These are phyloP conservation scores for Cyprinodon tularosa DNA, from an alignment of 2,113 vertebrate genomes.

Conservation along the genomic window DNA sequence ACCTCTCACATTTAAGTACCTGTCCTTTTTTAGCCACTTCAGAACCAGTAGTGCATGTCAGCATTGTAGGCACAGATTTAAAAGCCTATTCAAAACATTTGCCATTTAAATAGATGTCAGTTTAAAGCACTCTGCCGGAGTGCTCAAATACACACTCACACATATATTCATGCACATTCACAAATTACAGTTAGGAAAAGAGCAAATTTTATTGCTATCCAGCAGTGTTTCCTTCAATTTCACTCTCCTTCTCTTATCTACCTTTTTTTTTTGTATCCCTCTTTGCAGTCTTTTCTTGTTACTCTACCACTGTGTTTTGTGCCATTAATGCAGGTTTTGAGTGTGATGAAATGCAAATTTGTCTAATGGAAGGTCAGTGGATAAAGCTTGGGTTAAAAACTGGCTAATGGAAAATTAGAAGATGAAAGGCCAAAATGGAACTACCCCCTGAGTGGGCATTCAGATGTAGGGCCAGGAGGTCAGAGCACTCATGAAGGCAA, in stretches of 20 bases:
- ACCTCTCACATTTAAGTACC: constrained; percentile 41
- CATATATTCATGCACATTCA: not conserved
- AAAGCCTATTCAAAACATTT: constrained; percentile 60
- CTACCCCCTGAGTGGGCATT: constrained; percentile 31
- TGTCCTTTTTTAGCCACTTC: constrained; percentile 56
- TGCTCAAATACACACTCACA: not conserved
- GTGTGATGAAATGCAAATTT: constrained; percentile 70
- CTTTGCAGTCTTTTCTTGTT: constrained; percentile 18
- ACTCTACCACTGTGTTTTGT: constrained; percentile 29
- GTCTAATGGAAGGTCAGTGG: constrained; percentile 60
- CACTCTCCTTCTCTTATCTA: constrained; percentile 13
- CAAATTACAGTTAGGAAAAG: constrained; percentile 21
- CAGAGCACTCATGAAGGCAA: constrained; percentile 11
- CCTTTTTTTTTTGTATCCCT: constrained; percentile 20
- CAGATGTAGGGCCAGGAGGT: constrained; percentile 14
- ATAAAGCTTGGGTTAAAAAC: constrained; percentile 56
- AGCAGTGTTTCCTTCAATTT: constrained; percentile 44
- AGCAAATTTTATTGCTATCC: constrained; percentile 35
- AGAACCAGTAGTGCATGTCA: constrained; percentile 49
- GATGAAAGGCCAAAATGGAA: constrained; percentile 44
- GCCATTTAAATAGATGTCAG: constrained; percentile 48
- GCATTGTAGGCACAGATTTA: constrained; percentile 46
- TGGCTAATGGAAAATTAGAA: constrained; percentile 59
- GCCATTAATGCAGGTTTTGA: constrained; percentile 49
- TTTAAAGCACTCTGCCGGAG: constrained; percentile 28